Evolutionary conservation across 1,140 invertebrate species (phyloP), one percentile per base, ranked within the genome.

Genomic region (Drosophila orosa): DNA sequence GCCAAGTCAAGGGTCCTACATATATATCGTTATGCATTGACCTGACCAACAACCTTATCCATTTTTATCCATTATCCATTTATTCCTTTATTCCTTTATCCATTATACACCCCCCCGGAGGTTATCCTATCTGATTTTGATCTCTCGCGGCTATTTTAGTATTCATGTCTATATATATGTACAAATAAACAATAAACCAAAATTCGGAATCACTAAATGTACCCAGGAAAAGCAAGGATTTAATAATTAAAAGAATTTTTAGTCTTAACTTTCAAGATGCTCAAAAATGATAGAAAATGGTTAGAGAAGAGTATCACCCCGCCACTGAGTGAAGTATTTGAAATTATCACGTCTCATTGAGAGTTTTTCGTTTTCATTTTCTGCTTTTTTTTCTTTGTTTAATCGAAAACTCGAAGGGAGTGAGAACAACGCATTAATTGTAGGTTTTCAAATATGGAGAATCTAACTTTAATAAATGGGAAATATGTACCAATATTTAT

Each of bases 271-370:
- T 27, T 35, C 31, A 39, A 72, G 71, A 78, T 27, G n/a, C 35
- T 37, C 27, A 68, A 40, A 45, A 68, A 10, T 22, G n/a, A 12
- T 33, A 19, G 17, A 69, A 37, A 47, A 57, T 22, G 25, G 12
- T 47, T 48, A 19, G 77, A 86, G 78, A 87, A 86, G 75, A 87
- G n/a, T 79, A 72, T 83, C 71, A 87, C 78, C 83, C 83, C 83
- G 83, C 83, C 83, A 86, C 83, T 86, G 83, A 86, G 83, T 86
- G 81, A 87, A 82, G 79, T 86, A 87, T 86, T 86, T 80, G 31
- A 79, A 65, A 69, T 73, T 87, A 87, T 86, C 83, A 86, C 83
- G 83, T 72, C 68, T 86, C 61, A 80, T 76, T 76, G 65, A 78
- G 63, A 71, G 78, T 71, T 69, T 63, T 33, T 22, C 29, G 63